Evolutionary conservation across 2,888 invertebrate genomes (phyloP).

Genomic region (Corythucha ciliata): DNA sequence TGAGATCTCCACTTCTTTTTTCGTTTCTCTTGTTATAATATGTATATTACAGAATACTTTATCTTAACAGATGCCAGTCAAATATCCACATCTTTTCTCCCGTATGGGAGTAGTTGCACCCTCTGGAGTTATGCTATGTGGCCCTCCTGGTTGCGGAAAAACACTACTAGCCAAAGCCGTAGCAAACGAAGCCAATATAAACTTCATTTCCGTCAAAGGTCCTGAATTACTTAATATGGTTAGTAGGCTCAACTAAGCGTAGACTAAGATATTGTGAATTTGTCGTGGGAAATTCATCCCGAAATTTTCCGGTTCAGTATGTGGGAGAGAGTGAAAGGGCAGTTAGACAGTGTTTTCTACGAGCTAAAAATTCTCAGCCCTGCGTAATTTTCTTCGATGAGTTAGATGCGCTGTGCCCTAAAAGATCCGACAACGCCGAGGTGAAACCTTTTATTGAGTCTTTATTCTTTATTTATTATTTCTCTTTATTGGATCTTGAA

Average conservation of each 20-base stretch:
- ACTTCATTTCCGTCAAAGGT: conserved; percentile 97
- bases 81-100: conserved; percentile 69
- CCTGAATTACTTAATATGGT: conserved; percentile 97
- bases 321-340: conserved; percentile 98
- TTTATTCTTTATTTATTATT: background rate
- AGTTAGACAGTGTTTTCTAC: conserved; percentile 88
- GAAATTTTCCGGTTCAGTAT: conserved; percentile 51
- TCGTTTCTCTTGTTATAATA: background rate
- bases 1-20: conserved; percentile 39
- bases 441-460: conserved; percentile 39
- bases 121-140: conserved; percentile 86
- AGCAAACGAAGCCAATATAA: conserved; percentile 96
- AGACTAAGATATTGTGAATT: background rate
- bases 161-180: conserved; percentile 95
- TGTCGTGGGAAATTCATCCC: background rate
- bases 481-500: conserved; percentile 35
- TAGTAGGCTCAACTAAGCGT: background rate
- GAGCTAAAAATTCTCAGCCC: conserved; percentile 89
- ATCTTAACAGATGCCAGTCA: conserved; percentile 77
- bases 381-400: conserved; percentile 99
- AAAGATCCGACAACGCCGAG: conserved; percentile 65
- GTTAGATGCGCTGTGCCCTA: conserved; percentile 89
- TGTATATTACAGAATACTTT: background rate
- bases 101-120: conserved; percentile 69
- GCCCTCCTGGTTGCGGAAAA: conserved; percentile 95